These are phyloP conservation scores for Nymphalis io DNA, from an alignment of 1,140 invertebrate species.

Conservation along the genomic window DNA sequence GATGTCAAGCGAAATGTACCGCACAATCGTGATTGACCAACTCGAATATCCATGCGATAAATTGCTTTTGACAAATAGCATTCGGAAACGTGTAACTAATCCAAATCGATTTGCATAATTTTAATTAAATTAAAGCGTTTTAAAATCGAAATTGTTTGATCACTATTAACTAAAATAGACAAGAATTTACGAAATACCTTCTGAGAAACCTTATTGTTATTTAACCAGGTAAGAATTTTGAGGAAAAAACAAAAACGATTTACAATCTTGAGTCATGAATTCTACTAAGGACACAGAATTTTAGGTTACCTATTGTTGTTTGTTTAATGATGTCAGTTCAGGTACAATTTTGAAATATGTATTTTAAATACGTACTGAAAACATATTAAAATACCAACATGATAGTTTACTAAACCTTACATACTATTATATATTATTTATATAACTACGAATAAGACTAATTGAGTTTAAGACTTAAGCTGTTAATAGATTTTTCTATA, in stretches of 20 bases:
- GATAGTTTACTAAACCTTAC: no score
- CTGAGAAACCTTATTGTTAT: slow-evolving; percentile 23
- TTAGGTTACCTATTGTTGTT: not conserved
- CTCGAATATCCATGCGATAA: slow-evolving; percentile 28
- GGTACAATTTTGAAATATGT: no score
- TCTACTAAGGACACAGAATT: slow-evolving; percentile 5
- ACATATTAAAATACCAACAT: no score
- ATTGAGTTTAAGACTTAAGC: no score
- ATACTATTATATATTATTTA: no score
- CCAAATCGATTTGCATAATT: slow-evolving; percentile 14
- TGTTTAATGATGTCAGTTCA: not conserved
- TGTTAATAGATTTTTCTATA: no score
- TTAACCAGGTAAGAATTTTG: slow-evolving; percentile 7
- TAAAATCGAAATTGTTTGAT: not conserved
- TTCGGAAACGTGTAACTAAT: slow-evolving; percentile 18
- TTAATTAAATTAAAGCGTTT: slow-evolving; percentile 12
- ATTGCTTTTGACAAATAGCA: slow-evolving; percentile 33
- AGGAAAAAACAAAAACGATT: slow-evolving; percentile 12
- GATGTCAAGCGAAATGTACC: slow-evolving; percentile 31
- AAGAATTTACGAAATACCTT: slow-evolving; percentile 10
- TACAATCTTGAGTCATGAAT: slow-evolving; percentile 16
- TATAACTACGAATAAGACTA: no score
- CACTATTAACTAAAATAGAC: slow-evolving; percentile 7
- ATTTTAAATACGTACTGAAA: no score
- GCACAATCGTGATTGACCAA: slow-evolving; percentile 13